phyloP scores from a whole-genome alignment of 2,797 vertebrate species.

The Danionella dracula region DNA sequence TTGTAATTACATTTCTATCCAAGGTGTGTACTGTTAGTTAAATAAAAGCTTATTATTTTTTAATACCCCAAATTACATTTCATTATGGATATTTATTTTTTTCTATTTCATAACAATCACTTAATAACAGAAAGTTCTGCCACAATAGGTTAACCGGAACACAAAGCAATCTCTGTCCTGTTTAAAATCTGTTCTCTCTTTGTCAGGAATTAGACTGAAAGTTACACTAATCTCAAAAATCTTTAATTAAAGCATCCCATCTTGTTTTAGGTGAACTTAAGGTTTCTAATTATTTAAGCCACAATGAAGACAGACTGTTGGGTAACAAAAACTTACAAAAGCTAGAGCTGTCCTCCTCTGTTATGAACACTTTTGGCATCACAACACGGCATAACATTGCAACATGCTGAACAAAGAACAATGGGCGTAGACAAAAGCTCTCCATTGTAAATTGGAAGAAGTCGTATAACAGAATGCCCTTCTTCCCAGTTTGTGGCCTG shows the following conservation, averaged over 20 bases:
- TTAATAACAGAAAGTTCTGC: too few species aligned
- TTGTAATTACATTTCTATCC: too few species aligned
- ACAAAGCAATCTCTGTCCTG: too few species aligned
- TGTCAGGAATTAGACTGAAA: too few species aligned
- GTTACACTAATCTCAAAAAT: neutral
- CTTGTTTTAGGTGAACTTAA: neutral
- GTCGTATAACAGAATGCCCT: conserved; percentile 62
- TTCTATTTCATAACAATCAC: too few species aligned
- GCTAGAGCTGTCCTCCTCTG: conserved; percentile 55
- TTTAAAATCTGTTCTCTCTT: too few species aligned
- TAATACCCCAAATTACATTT: too few species aligned
- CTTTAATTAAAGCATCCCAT: neutral
- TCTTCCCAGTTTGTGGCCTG: conserved; percentile 55
- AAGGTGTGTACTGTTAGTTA: too few species aligned
- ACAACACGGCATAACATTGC: conserved; percentile 63
- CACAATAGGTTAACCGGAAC: too few species aligned
- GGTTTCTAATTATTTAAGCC: neutral
- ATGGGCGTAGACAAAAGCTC: conserved; percentile 60
- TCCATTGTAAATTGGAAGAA: conserved; percentile 62
- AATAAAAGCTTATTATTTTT: too few species aligned
- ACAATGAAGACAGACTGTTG: conserved; percentile 33
- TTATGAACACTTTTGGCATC: conserved; percentile 52
- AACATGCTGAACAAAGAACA: conserved; percentile 66
- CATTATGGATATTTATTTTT: too few species aligned
- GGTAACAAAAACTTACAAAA: conserved; percentile 55